Evolutionary conservation across 1,140 invertebrate genomes (phyloP), one percentile per base, ranked within the genome.

Genomic region (Lethocerus indicus): DNA sequence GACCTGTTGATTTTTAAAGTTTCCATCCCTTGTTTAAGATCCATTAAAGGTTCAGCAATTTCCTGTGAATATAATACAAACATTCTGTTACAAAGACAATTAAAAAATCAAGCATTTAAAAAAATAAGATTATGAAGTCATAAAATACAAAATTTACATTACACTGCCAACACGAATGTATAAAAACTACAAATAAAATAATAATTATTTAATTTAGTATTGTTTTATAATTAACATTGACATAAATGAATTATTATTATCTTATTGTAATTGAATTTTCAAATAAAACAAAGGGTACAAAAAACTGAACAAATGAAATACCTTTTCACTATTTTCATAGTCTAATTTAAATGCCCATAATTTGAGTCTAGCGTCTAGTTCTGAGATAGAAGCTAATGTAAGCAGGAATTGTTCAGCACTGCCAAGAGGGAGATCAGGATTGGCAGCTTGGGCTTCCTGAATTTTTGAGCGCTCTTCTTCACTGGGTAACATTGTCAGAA

Each of bases 341-440:
- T 99, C 96, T 28, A 98, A 69, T 64, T 96, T 95, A 68, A 98
- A 99, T 46, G 94, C 81, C 96, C 96, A 99, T 47, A 99, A 72
- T 64, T 92, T 90, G 3, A 99, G 74, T 56, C 96, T 72, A 24
- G 95, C 92, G 23, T 87, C 79, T 36, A 99, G 73, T 68, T 97
- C 93, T 29, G 85, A 92, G 53, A 99, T 95, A 20, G 93, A 94
- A 13, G 89, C 84, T 51, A 99, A 69, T 40, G 89, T 96, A 18
- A 98, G 70, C 12, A 99, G 76, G 65, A 98, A 98, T 66, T 98
- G 91, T 67, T 99, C 96, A 6, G 96, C 96, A 58, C 83, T 91
- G 50, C 94, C 96, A 50, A 99, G 66, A 16, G 94, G 93, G 54
- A 95, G 70, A 61, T 98, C 94, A 2, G 94, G 93, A 70, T 92